phyloP scores from a whole-genome alignment of 2,888 invertebrate species.

The Sesamia inferens region DNA sequence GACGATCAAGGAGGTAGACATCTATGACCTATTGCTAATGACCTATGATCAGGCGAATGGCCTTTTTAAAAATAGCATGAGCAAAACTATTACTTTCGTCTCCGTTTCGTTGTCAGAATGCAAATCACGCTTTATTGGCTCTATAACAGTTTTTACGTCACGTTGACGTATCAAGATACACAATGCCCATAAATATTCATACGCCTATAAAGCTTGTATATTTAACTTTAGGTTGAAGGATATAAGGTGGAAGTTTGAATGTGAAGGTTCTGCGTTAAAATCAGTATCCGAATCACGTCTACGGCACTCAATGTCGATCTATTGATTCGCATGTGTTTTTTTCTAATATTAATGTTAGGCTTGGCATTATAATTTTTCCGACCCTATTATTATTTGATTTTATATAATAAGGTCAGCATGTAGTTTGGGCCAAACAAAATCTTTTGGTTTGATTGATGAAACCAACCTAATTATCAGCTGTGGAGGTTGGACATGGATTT shows the following conservation, averaged over 20 bases:
- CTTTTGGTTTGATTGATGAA: neutral
- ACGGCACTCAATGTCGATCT: slow-evolving; percentile 65
- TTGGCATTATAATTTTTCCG: slow-evolving; percentile 19
- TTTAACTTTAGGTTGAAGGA: slow-evolving; percentile 32
- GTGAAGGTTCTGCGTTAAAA: slow-evolving; percentile 36
- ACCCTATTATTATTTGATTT: slow-evolving; percentile 5
- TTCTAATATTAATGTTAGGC: slow-evolving; percentile 37
- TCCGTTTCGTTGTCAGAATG: slow-evolving; percentile 30
- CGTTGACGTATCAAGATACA: slow-evolving; percentile 52
- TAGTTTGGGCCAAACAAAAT: neutral
- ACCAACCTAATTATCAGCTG: neutral
- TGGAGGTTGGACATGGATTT: neutral
- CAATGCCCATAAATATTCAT: slow-evolving; percentile 60
- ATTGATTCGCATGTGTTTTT: slow-evolving; percentile 51
- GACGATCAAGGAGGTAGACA: neutral
- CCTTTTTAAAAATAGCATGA: slow-evolving; percentile 27
- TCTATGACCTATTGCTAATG: neutral
- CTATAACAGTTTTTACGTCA: slow-evolving; percentile 61
- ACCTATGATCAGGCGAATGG: neutral
- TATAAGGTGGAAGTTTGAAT: slow-evolving; percentile 49
- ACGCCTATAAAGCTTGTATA: slow-evolving; percentile 16
- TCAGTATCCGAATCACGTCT: slow-evolving; percentile 65
- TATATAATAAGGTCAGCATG: neutral
- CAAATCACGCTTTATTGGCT: slow-evolving; percentile 47
- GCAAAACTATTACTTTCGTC: slow-evolving; percentile 23